A percentile compares a stretch with the other conserved stretches of the same genome.
phyloP scores from a whole-genome alignment of 1,140 invertebrate genomes.

The Monochamus saltuarius region DNA sequence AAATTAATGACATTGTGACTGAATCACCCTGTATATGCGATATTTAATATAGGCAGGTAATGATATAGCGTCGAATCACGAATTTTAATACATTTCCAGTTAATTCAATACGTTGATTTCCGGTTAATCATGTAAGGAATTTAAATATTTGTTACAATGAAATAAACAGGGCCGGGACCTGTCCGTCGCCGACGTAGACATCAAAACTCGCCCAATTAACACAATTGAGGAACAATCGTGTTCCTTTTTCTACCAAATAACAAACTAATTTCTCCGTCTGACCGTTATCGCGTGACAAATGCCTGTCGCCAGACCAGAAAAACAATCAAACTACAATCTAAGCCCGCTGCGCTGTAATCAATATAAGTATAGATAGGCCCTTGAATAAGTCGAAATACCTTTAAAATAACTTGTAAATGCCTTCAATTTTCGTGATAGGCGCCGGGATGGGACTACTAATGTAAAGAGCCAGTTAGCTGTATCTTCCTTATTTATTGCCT shows the following conservation, averaged over 20 bases:
- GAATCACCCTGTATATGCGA: too few relatives aligned
- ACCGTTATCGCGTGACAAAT: slow-evolving; percentile 21
- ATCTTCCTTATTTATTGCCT: slow-evolving; percentile 16
- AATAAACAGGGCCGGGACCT: too few relatives aligned
- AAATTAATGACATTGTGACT: too few relatives aligned
- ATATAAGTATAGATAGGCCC: slow-evolving; percentile 16
- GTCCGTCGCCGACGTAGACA: background rate
- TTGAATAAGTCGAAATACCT: slow-evolving; percentile 15
- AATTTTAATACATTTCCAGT: too few relatives aligned
- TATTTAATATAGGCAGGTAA: too few relatives aligned
- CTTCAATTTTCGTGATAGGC: slow-evolving; percentile 7
- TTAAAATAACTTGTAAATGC: slow-evolving; percentile 20
- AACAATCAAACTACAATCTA: slow-evolving; percentile 12
- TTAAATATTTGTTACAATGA: too few relatives aligned
- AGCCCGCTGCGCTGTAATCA: slow-evolving; percentile 18
- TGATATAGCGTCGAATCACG: too few relatives aligned
- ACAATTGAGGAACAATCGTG: slow-evolving; percentile 1
- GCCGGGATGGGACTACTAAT: slow-evolving; percentile 10
- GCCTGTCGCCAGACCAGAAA: slow-evolving; percentile 15
- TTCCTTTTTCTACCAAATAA: slow-evolving; percentile 5
- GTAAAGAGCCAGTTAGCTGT: slow-evolving; percentile 16
- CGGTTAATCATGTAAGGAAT: too few relatives aligned
- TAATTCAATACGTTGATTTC: too few relatives aligned
- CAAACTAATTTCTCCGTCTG: slow-evolving; percentile 17
- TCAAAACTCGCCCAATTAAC: slow-evolving; percentile 14